phyloP scores from a whole-genome alignment of 53 echinoderm and acorn worm species.

The Zoroaster sp. region DNA sequence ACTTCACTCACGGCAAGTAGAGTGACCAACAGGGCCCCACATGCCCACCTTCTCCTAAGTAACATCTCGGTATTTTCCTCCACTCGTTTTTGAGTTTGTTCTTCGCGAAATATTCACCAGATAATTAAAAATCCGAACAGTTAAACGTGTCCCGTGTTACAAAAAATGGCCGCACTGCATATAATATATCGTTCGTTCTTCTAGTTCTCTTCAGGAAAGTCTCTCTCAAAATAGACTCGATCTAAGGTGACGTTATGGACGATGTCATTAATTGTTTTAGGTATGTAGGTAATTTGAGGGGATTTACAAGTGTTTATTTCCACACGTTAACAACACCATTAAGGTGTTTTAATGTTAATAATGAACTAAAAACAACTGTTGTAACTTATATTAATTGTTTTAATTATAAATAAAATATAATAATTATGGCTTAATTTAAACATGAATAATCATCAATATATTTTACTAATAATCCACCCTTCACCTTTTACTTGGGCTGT shows the following conservation, averaged over 20 bases:
- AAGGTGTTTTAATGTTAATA: background rate
- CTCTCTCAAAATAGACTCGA: conserved; percentile 47
- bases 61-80: conserved; percentile 49
- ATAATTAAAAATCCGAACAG: conserved; percentile 38
- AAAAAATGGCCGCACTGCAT: conserved; percentile 21
- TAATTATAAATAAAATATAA: background rate
- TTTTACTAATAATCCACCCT: background rate
- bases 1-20: conserved; percentile 30
- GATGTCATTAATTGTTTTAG: background rate
- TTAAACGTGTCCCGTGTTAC: background rate
- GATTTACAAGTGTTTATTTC: background rate
- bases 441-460: background rate
- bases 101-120: conserved; percentile 42
- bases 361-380: background rate
- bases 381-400: background rate
- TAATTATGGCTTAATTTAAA: background rate
- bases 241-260: conserved; percentile 52
- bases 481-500: background rate
- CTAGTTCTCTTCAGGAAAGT: conserved; percentile 35
- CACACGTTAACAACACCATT: background rate
- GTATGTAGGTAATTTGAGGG: background rate
- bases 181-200: background rate
- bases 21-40: conserved; percentile 40
- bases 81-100: background rate
- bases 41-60: conserved; percentile 49